These are phyloP conservation scores for Hypothenemus hampei DNA, from an alignment of 1,140 invertebrate genomes.

Conservation along the genomic window DNA sequence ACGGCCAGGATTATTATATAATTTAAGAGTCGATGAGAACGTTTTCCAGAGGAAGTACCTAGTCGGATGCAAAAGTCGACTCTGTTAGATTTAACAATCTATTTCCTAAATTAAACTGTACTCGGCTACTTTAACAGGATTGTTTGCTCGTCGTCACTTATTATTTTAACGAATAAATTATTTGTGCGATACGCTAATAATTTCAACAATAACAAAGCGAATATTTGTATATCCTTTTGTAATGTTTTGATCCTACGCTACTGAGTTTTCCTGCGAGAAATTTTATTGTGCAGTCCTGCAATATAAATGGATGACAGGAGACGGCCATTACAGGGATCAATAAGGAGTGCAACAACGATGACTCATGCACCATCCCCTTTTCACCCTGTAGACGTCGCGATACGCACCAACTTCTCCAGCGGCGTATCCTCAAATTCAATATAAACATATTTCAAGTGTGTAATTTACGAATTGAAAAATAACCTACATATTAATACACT, in stretches of 20 bases:
- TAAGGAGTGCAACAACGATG: conserved; percentile 44
- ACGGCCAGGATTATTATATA: conserved; percentile 47
- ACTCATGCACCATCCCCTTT: conserved; percentile 29
- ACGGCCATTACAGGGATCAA: conserved; percentile 37
- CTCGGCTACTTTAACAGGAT: conserved; percentile 41
- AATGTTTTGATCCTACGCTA: no score
- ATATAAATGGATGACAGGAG: conserved; percentile 32
- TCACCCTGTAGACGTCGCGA: conserved; percentile 24
- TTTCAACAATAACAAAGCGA: conserved; percentile 4
- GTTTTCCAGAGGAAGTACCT: conserved; percentile 45
- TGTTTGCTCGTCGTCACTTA: conserved; percentile 23
- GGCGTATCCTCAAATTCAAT: no score
- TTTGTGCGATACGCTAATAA: conserved; percentile 22
- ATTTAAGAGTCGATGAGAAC: conserved; percentile 45
- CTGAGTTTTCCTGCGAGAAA: no score
- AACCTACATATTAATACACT: no score
- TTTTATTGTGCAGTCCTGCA: conserved; percentile 27
- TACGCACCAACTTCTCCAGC: conserved; percentile 19
- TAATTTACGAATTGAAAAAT: no score
- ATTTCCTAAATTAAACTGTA: conserved; percentile 46
- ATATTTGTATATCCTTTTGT: no score
- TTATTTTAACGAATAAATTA: conserved; percentile 29
- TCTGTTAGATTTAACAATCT: conserved; percentile 47
- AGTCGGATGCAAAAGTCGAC: conserved; percentile 45
- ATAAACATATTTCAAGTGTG: no score